Evolutionary conservation across 92 coral and sea anemone species (phyloP).

Genomic region (Diadumene lineata): DNA sequence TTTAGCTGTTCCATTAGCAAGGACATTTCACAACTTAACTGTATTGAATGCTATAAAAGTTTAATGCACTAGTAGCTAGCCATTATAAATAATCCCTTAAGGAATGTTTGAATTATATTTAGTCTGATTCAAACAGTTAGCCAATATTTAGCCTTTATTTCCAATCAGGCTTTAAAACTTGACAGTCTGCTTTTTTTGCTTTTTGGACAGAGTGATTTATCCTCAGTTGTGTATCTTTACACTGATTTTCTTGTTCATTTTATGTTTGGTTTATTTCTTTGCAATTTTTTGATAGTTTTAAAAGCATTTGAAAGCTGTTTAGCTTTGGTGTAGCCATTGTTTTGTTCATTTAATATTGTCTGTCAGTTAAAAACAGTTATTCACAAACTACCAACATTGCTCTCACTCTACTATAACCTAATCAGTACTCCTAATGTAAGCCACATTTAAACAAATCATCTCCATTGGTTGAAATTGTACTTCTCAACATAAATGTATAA

Average conservation of each 20-base stretch:
- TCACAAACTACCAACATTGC: background rate
- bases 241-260: background rate
- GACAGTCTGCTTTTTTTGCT: background rate
- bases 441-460: background rate
- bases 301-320: background rate
- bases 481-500: background rate
- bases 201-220: background rate
- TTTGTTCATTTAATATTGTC: background rate
- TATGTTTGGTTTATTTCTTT: background rate
- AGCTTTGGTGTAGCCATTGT: background rate
- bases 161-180: background rate
- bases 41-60: background rate
- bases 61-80: background rate
- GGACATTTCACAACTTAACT: background rate
- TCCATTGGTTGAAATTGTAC: background rate
- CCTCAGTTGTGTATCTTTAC: background rate
- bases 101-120: conserved; percentile 2
- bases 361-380: background rate
- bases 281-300: background rate
- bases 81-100: background rate
- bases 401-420: background rate
- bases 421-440: background rate
- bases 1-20: conserved; percentile 7
- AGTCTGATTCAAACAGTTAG: background rate
- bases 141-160: background rate